Percentiles rank a stretch among this genome's conserved stretches.
phyloP scores from a whole-genome alignment of 2,797 vertebrate species.

The Babyrousa celebensis region DNA sequence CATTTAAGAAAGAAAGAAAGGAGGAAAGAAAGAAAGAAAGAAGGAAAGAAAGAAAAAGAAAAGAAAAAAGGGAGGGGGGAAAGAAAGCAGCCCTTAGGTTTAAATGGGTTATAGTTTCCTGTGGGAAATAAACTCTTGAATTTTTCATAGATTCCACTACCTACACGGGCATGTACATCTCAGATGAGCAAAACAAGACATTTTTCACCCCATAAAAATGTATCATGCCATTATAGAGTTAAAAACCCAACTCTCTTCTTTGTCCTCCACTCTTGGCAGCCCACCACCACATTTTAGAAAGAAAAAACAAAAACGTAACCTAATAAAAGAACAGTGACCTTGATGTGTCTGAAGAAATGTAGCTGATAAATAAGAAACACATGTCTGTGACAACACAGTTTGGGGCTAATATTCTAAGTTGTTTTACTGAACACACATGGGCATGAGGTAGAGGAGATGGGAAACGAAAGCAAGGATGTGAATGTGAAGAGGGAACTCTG shows the following conservation, averaged over 20 bases:
- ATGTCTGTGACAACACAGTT: conserved; percentile 60
- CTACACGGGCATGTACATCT: neutral
- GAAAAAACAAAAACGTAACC: conserved; percentile 75
- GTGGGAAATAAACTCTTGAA: conserved; percentile 63
- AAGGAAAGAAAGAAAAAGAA: neutral
- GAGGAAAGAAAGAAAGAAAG: neutral
- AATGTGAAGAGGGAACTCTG: neutral
- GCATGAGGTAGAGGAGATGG: neutral
- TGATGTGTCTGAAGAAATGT: conserved; percentile 79
- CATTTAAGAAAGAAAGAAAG: neutral
- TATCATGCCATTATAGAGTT: neutral
- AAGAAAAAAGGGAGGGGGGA: too few relatives aligned
- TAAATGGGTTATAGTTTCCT: conserved; percentile 59
- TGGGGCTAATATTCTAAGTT: conserved; percentile 52
- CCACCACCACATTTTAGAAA: conserved; percentile 71
- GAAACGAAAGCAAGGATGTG: neutral
- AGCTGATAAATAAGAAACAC: conserved; percentile 78
- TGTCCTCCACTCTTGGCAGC: conserved; percentile 77
- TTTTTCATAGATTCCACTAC: conserved; percentile 59
- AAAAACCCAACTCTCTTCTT: conserved; percentile 56
- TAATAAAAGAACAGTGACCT: conserved; percentile 83
- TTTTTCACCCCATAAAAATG: conserved; percentile 52
- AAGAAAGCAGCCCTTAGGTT: neutral
- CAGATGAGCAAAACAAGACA: conserved; percentile 72
- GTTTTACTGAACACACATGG: conserved; percentile 65